phyloP scores from a whole-genome alignment of 2,113 vertebrate genomes.

The Lampris incognitus region DNA sequence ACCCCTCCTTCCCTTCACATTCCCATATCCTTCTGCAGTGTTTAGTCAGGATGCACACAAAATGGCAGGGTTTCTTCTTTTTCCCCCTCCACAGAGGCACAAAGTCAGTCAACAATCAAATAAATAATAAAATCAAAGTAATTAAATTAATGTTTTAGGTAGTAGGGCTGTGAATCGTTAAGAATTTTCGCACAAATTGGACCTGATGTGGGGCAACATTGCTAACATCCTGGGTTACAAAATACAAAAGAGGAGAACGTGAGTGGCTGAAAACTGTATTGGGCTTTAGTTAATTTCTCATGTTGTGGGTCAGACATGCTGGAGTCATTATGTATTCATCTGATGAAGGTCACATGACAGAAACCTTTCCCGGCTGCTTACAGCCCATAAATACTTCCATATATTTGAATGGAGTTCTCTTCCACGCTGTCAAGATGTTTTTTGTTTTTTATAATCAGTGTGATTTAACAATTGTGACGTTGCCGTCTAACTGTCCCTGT shows the following conservation, averaged over 20 bases:
- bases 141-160: no score
- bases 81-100: background rate
- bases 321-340: slow-evolving; percentile 17
- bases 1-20: background rate
- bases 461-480: slow-evolving; percentile 2
- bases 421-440: slow-evolving; percentile 14
- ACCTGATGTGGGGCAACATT: no score
- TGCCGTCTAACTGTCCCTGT: background rate
- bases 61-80: background rate
- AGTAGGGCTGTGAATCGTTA: no score
- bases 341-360: slow-evolving; percentile 4
- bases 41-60: background rate
- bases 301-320: background rate
- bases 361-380: background rate
- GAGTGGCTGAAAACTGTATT: no score
- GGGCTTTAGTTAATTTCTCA: no score
- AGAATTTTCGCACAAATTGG: no score
- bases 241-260: no score
- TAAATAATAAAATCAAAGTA: no score
- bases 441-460: slow-evolving; percentile 33
- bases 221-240: no score
- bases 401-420: slow-evolving; percentile 29
- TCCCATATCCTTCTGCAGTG: background rate
- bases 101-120: no score
- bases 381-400: slow-evolving; percentile 35